Conservation (phyloP, 1,140 invertebrate species). For the Arctopsyche grandis region DNA sequence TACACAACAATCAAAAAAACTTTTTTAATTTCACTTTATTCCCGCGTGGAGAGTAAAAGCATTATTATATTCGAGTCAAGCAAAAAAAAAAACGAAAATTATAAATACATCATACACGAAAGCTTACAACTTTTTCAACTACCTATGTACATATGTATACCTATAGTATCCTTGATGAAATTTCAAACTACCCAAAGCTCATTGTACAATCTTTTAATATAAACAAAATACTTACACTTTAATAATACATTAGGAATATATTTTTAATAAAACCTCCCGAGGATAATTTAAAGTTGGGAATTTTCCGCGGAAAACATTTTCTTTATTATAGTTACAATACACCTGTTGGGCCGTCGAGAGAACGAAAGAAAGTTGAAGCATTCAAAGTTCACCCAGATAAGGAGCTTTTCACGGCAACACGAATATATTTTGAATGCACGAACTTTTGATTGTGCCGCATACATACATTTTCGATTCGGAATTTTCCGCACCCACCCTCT, state of each 20-base stretch:
- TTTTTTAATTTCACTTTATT: constrained; percentile 30
- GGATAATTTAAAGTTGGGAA: too few species aligned
- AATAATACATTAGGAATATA: too few species aligned
- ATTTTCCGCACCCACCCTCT: not conserved
- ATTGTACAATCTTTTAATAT: too few species aligned
- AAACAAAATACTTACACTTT: too few species aligned
- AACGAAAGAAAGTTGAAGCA: constrained; percentile 30
- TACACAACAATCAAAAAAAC: not conserved
- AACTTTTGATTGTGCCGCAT: constrained; percentile 2
- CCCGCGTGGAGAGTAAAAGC: not conserved
- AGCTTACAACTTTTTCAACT: constrained; percentile 1
- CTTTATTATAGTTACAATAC: constrained; percentile 18
- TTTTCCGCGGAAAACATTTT: too few species aligned
- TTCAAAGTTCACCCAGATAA: constrained; percentile 29
- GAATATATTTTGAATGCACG: constrained; percentile 11
- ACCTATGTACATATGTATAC: too few species aligned
- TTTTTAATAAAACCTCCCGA: too few species aligned
- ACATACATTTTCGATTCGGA: not conserved
- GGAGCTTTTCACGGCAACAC: constrained; percentile 18
- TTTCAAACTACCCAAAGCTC: too few species aligned
- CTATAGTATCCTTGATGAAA: too few species aligned
- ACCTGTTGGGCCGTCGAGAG: constrained; percentile 32
- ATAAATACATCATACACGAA: not conserved
- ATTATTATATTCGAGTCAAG: not conserved
- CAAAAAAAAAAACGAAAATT: not conserved